Conservation (phyloP, 2,888 invertebrate species). For the Gibbula magus region DNA sequence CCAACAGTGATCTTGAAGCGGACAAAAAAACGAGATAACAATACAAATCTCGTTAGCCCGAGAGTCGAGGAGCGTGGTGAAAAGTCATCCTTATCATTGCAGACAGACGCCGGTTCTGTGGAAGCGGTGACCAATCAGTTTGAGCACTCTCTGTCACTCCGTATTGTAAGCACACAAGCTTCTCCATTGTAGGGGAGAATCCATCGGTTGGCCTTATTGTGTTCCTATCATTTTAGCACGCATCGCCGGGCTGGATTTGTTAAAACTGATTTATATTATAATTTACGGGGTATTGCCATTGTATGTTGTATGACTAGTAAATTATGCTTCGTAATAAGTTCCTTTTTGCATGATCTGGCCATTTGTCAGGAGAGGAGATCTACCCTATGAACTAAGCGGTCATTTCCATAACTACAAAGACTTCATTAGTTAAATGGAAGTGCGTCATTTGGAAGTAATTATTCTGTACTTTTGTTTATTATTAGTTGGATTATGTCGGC, state of each 20-base stretch:
- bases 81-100: constrained; percentile 9
- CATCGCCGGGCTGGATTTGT: not conserved
- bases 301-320: constrained; percentile 4
- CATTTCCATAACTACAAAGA: constrained; percentile 7
- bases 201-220: not conserved
- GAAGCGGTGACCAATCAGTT: too few species aligned
- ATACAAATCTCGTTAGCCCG: not conserved
- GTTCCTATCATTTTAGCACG: not conserved
- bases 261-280: constrained; percentile 3
- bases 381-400: not conserved
- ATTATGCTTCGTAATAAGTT: not conserved
- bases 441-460: too few species aligned
- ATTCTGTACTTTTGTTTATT: too few species aligned
- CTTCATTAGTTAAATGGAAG: too few species aligned
- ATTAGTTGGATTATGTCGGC: too few species aligned
- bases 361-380: not conserved
- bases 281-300: not conserved
- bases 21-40: not conserved
- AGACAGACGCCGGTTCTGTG: too few species aligned
- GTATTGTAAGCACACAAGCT: too few species aligned
- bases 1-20: not conserved
- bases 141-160: too few species aligned
- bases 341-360: not conserved
- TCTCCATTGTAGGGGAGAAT: too few species aligned
- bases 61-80: not conserved